Base-by-base conservation (phyloP, 2,797 vertebrate species). In the Cyclopterus lumpus region DNA sequence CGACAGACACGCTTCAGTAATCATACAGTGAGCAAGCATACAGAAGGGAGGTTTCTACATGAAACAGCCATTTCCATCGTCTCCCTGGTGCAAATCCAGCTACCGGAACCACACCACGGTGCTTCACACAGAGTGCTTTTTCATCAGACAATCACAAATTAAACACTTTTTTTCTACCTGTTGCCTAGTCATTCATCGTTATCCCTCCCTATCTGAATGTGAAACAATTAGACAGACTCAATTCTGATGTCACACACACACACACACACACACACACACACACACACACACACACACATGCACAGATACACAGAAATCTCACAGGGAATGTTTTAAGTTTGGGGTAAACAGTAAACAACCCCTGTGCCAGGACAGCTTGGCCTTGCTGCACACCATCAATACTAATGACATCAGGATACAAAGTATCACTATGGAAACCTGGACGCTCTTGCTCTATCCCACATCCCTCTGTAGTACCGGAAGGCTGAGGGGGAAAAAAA, bases 371-470 rank as follows among this genome's bases (percentile, higher is more conserved):
- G 89, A 90, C 88, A 87, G 86, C 90, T 79, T 85, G 88, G 86
- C 80, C 86, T 81, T 64, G 83, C 70, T 55, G 85, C 89, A 88
- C 89, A 90, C 70, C 86, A 44, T 94, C 91, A 92, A 93, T 94
- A 93, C 89, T 91, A 94, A 93, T 91, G 93, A 88, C 91, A 93
- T 92, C 86, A 91, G 85, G 88, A 92, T 69, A 93, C 92, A 92
- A 90, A 90, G 90, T 87, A 76, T 92, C 80, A 66, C 91, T 81
- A 93, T 93, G 86, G 92, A 83, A 92, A 92, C 93, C 81, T 72
- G 75, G 78, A 87, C 73, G 79, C 83, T 79, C 80, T 73, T 44
- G 77, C 70, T 78, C 67, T 40, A 67, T 79, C 82, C 82, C 78
- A 75, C 75, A 81, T 36, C 66, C 73, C 79, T 81, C 53, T 81